Percentiles rank a stretch among this genome's conserved stretches.
phyloP scores from a whole-genome alignment of 2,888 invertebrate species.

The Deilephila porcellus region DNA sequence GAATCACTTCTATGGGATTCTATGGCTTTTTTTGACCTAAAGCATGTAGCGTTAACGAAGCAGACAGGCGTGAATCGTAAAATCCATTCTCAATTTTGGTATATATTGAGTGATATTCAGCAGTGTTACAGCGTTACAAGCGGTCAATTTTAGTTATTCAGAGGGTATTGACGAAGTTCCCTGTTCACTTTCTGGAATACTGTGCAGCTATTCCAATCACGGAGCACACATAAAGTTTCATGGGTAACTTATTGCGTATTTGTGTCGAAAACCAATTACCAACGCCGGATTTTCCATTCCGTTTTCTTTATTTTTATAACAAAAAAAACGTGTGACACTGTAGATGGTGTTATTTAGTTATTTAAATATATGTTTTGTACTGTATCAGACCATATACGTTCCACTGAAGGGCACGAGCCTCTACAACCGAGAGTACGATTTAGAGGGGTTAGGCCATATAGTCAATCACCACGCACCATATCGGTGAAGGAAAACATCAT shows the following conservation, averaged over 20 bases:
- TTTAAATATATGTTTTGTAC: neutral
- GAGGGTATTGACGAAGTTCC: constrained; percentile 45
- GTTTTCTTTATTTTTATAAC: constrained; percentile 50
- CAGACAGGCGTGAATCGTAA: neutral
- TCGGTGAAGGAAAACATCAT: no score
- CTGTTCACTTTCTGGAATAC: constrained; percentile 29
- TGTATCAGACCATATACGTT: no score
- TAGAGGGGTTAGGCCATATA: no score
- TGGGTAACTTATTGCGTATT: constrained; percentile 72
- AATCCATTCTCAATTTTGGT: constrained; percentile 8
- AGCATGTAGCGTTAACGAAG: neutral
- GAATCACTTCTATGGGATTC: no score
- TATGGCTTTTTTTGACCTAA: neutral
- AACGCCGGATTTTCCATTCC: constrained; percentile 56
- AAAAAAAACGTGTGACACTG: constrained; percentile 48
- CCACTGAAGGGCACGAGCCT: no score
- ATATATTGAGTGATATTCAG: constrained; percentile 33
- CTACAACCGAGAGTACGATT: no score
- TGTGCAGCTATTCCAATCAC: constrained; percentile 59
- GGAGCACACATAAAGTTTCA: constrained; percentile 66
- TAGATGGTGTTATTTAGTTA: constrained; percentile 54
- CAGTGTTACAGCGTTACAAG: constrained; percentile 33
- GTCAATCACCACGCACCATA: no score
- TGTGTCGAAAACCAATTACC: constrained; percentile 74
- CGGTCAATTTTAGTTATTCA: constrained; percentile 52